phyloP scores from a whole-genome alignment of 1,140 invertebrate species.

The Neodiprion fabricii region DNA sequence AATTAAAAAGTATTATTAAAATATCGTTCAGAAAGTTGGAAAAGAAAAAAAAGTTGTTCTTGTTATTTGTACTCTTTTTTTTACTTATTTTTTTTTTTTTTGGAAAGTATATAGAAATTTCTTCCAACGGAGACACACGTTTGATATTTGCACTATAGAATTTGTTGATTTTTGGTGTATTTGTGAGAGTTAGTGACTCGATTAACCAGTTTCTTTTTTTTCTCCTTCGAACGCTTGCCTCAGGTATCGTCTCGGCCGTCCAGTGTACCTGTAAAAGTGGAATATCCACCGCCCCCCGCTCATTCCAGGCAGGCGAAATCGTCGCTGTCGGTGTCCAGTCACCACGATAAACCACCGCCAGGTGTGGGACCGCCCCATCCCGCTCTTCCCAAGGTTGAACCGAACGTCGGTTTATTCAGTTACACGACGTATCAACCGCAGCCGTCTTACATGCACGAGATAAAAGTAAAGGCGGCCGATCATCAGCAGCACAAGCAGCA shows the following conservation, averaged over 20 bases:
- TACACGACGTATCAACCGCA: conserved; percentile 71
- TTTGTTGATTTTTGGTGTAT: not conserved
- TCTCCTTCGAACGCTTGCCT: not conserved
- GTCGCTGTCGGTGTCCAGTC: conserved; percentile 45
- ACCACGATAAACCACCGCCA: conserved; percentile 62
- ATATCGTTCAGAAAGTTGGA: not conserved
- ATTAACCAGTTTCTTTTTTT: not conserved
- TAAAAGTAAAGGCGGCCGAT: conserved; percentile 58
- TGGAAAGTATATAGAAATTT: not conserved
- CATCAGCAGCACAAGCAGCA: conserved; percentile 46
- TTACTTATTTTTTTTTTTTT: not conserved
- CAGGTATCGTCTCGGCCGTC: conserved; percentile 56
- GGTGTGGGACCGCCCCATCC: conserved; percentile 58
- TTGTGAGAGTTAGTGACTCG: not conserved
- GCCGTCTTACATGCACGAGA: conserved; percentile 58
- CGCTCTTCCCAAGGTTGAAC: conserved; percentile 73
- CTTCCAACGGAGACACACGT: not conserved
- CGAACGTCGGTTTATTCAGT: conserved; percentile 75
- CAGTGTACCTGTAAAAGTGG: conserved; percentile 62
- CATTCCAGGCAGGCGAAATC: conserved; percentile 63
- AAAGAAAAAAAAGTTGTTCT: not conserved
- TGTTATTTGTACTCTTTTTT: not conserved
- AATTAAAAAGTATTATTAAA: not conserved
- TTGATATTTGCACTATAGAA: not conserved
- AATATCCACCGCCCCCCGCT: conserved; percentile 67